These are phyloP conservation scores for Pavo muticus DNA, from an alignment of 2,113 vertebrate species.

Conservation along the genomic window DNA sequence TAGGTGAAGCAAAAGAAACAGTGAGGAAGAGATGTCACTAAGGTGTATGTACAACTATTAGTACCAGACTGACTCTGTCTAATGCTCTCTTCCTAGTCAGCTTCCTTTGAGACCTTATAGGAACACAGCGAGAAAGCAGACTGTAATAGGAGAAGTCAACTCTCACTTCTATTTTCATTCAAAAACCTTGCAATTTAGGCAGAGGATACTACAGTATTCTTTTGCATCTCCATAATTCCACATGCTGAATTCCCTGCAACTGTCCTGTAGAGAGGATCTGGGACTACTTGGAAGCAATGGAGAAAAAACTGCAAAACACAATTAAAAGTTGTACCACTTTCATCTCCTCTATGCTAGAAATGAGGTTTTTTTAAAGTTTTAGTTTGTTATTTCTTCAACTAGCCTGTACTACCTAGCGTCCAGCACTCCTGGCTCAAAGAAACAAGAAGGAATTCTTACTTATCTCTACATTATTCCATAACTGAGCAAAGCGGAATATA, in stretches of 20 bases:
- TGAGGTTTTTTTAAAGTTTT: not conserved
- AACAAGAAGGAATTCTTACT: not conserved
- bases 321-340: not conserved
- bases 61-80: not conserved
- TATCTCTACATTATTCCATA: constrained; percentile 18
- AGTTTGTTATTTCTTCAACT: not conserved
- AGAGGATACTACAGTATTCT: not conserved
- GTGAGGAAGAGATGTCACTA: not conserved
- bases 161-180: not conserved
- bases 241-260: fast-evolving
- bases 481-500: not conserved
- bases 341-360: not conserved
- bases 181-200: not conserved
- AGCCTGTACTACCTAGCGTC: not conserved
- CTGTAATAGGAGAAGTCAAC: not conserved
- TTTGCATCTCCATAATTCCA: fast-evolving
- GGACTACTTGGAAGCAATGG: not conserved
- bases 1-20: not conserved
- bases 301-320: not conserved
- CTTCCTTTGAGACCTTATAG: not conserved
- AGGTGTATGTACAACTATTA: not conserved
- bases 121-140: not conserved
- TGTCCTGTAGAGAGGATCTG: not conserved
- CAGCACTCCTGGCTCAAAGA: not conserved
- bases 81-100: not conserved